Conservation (phyloP, 2,113 vertebrate species). For the Riparia riparia region DNA sequence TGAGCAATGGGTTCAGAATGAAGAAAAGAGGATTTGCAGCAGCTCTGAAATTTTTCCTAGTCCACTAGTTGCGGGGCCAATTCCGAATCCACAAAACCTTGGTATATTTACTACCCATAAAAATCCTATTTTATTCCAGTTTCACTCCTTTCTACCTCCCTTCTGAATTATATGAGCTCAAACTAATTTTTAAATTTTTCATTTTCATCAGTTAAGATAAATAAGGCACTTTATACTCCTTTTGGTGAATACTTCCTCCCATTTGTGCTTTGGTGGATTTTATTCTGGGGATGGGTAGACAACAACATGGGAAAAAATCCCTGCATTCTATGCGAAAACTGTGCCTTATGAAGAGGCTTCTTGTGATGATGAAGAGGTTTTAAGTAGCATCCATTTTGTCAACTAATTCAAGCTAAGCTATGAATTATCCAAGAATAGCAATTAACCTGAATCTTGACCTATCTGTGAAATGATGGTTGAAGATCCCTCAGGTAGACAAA, state of each 20-base stretch:
- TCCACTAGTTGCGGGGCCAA: neutral
- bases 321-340: neutral
- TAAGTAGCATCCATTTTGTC: neutral
- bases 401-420: neutral
- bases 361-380: neutral
- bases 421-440: neutral
- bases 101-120: neutral
- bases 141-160: neutral
- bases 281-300: neutral
- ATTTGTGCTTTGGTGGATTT: neutral
- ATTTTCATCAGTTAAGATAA: neutral
- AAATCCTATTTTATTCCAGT: neutral
- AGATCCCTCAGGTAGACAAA: neutral
- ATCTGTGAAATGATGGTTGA: neutral
- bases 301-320: neutral
- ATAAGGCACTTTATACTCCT: neutral
- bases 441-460: constrained; percentile 13
- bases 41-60: neutral
- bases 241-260: rapidly evolving
- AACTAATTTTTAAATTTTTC: rapidly evolving
- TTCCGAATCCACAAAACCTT: neutral
- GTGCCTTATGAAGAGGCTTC: neutral
- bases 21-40: neutral
- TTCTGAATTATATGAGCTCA: neutral
- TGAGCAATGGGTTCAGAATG: neutral